A percentile compares a stretch with the other conserved stretches of the same genome.
Conservation (phyloP, 2,797 vertebrate species). For the Nannoperca obscura region DNA sequence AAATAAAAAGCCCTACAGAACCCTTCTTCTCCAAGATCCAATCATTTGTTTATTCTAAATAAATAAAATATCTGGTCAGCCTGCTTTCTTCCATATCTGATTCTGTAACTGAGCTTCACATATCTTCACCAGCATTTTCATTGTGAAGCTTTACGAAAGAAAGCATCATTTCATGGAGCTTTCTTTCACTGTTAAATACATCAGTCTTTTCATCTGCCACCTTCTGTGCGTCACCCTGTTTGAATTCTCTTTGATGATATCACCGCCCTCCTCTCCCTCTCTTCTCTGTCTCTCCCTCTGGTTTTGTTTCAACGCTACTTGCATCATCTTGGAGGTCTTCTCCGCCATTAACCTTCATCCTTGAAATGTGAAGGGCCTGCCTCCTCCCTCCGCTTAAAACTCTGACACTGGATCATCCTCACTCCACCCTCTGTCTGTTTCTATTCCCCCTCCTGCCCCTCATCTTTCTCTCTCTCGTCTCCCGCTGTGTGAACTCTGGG, state of each 20-base stretch:
- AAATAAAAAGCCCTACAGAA: too few species aligned
- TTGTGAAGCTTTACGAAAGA: too few species aligned
- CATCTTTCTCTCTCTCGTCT: slow-evolving; percentile 47
- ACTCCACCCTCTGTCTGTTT: slow-evolving; percentile 58
- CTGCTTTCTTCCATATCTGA: neutral
- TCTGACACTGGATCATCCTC: slow-evolving; percentile 59
- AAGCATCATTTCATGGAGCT: neutral
- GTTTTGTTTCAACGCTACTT: slow-evolving; percentile 47
- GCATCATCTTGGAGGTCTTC: slow-evolving; percentile 66
- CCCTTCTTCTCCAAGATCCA: neutral
- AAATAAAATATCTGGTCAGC: neutral
- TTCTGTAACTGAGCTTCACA: neutral
- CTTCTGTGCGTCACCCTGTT: slow-evolving; percentile 12
- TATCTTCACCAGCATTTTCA: neutral
- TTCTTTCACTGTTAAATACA: slow-evolving; percentile 18
- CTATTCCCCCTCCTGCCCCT: slow-evolving; percentile 47
- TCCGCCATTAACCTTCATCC: slow-evolving; percentile 73
- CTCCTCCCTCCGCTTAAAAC: slow-evolving; percentile 51
- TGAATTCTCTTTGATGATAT: slow-evolving; percentile 44
- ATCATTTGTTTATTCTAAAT: neutral
- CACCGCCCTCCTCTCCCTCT: neutral
- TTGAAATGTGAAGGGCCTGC: slow-evolving; percentile 62
- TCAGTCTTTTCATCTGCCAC: slow-evolving; percentile 24
- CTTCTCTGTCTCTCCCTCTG: neutral
- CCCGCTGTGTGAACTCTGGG: slow-evolving; percentile 67